Conservation (phyloP, 2,888 invertebrate species). For the Julus scandinavius region DNA sequence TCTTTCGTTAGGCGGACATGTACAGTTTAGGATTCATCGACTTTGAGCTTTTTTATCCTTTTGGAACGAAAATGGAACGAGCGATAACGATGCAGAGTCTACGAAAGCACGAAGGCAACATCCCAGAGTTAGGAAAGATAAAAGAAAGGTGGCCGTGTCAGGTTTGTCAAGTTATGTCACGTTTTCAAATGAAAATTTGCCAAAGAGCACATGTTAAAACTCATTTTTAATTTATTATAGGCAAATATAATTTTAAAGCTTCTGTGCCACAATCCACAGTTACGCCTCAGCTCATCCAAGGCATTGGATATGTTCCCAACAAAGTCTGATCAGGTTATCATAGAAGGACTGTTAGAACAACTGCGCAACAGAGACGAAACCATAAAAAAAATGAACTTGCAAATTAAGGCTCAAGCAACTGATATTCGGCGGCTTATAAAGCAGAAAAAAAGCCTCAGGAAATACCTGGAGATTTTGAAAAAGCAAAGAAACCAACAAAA, state of each 20-base stretch:
- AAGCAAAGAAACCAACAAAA: background rate
- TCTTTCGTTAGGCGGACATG: slow-evolving; percentile 53
- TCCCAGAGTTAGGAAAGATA: background rate
- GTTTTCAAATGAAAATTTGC: background rate
- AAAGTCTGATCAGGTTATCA: background rate
- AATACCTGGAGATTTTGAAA: background rate
- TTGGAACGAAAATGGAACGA: slow-evolving; percentile 51
- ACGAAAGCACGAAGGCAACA: background rate
- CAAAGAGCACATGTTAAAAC: background rate
- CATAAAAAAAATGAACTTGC: background rate
- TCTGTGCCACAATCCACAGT: background rate
- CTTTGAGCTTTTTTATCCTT: slow-evolving; percentile 54
- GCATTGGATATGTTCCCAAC: background rate
- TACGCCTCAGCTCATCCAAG: background rate
- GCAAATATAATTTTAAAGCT: background rate
- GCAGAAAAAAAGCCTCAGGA: background rate
- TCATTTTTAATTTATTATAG: background rate
- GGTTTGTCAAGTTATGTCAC: background rate
- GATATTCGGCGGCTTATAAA: background rate
- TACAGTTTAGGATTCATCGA: slow-evolving; percentile 55
- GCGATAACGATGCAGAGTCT: background rate
- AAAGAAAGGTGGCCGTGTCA: slow-evolving; percentile 21
- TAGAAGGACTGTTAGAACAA: background rate
- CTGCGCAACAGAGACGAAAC: background rate
- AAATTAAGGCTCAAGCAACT: background rate